Evolutionary conservation across 1,140 invertebrate species (phyloP), one percentile per base, ranked within the genome.

Genomic region (Neodiprion pinetum): DNA sequence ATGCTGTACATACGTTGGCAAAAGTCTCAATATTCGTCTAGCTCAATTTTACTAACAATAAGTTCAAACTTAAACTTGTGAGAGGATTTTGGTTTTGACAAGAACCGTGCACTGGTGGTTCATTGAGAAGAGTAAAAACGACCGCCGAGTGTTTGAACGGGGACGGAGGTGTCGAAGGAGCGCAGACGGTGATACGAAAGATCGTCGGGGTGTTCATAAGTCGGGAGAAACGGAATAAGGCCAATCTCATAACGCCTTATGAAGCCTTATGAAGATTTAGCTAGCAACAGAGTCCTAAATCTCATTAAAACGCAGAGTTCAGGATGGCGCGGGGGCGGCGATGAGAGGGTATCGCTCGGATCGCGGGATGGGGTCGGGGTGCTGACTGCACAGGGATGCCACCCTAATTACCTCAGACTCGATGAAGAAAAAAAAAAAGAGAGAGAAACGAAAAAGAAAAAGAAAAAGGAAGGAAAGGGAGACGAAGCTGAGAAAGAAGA

Each of bases 381-480:
- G 83, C 78, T 80, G 84, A 85, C 83, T 86, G 84, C 82, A 40
- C 28, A 82, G 84, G 81, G 85, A 87, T 88, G 83, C 86, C 81
- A 87, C 85, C 86, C 86, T 88, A 88, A 88, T 88, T 88, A 88
- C 82, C 85, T 85, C 79, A 77, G 82, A 80, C 80, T 81, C 83
- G 82, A 87, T 86, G 83, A 85, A 88, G 82, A 84, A 80, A 79
- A n/a, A 61, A 61, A n/a, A 77, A 48, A 40, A 74, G 48, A 74
- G 48, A 50, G 61, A 28, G 69, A 9, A 48, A 9, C 1, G 72
- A 72, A 68, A 69, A 77, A 48, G 48, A 74, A 61, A 74, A 23
- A 50, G 61, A 28, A 72, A 9, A 48, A 9, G 72, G 72, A 72
- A 68, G 68, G 21, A 48, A 28, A 23, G 53, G 40, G 23, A 75